Conservation (phyloP, 2,888 invertebrate species). For the Hemicrepidius hirtus region DNA sequence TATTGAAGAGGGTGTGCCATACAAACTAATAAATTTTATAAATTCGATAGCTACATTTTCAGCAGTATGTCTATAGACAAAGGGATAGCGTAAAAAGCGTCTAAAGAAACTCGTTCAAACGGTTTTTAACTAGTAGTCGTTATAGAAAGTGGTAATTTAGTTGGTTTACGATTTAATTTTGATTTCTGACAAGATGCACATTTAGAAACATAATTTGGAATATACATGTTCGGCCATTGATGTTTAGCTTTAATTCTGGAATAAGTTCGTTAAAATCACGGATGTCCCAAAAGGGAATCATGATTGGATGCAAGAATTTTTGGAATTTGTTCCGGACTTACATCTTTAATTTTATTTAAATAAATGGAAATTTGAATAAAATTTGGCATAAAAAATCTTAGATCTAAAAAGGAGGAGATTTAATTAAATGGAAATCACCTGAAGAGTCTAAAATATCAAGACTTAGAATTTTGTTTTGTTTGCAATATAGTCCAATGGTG, state of each 20-base stretch:
- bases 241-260: constrained; percentile 43
- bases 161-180: constrained; percentile 55
- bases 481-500: not conserved
- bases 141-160: constrained; percentile 62
- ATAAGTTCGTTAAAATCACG: constrained; percentile 44
- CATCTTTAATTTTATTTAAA: not conserved
- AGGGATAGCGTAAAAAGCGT: constrained; percentile 62
- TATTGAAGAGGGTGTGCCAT: constrained; percentile 45
- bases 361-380: not conserved
- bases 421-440: not conserved
- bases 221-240: constrained; percentile 50
- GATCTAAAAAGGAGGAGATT: not conserved
- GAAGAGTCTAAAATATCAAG: not conserved
- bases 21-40: constrained; percentile 35
- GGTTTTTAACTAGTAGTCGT: constrained; percentile 61
- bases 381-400: not conserved
- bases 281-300: constrained; percentile 40
- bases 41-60: not conserved
- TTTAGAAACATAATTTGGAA: constrained; percentile 45
- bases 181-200: constrained; percentile 56
- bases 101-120: constrained; percentile 62
- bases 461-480: not conserved
- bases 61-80: constrained; percentile 61
- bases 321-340: not conserved
- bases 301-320: constrained; percentile 23